Evolutionary conservation across 1,140 invertebrate species (phyloP).

Genomic region (Achatina immaculata): DNA sequence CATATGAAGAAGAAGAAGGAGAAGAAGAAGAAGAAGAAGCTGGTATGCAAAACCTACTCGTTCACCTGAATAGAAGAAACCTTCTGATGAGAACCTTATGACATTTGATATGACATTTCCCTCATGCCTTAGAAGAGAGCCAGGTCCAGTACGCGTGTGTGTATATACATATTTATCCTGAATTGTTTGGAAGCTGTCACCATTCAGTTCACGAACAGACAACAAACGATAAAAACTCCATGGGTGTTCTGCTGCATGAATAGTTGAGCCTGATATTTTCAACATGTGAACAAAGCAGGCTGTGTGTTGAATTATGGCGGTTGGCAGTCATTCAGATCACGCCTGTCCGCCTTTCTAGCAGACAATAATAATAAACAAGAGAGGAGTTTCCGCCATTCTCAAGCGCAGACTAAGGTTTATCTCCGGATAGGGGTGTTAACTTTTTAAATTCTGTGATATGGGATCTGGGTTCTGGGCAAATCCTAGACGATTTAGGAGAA

Average conservation of each 20-base stretch:
- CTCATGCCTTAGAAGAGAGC: too few species aligned
- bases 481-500: conserved; percentile 32
- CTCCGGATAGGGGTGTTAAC: conserved; percentile 8
- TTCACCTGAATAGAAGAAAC: too few species aligned
- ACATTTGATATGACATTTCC: too few species aligned
- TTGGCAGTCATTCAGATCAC: neutral
- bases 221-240: too few species aligned
- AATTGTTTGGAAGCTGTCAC: too few species aligned
- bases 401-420: neutral
- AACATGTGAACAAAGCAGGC: neutral
- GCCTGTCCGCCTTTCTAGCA: neutral
- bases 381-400: neutral
- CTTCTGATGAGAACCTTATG: too few species aligned
- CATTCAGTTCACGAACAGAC: too few species aligned
- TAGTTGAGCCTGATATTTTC: neutral
- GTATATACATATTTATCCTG: too few species aligned
- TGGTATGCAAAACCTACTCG: too few species aligned
- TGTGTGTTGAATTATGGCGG: conserved; percentile 11
- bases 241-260: neutral
- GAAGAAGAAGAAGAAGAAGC: too few species aligned
- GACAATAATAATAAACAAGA: neutral
- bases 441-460: conserved; percentile 26
- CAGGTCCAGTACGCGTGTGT: neutral
- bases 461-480: conserved; percentile 5
- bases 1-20: too few species aligned